phyloP scores from a whole-genome alignment of 2,113 vertebrate species.

The Cervus canadensis region DNA sequence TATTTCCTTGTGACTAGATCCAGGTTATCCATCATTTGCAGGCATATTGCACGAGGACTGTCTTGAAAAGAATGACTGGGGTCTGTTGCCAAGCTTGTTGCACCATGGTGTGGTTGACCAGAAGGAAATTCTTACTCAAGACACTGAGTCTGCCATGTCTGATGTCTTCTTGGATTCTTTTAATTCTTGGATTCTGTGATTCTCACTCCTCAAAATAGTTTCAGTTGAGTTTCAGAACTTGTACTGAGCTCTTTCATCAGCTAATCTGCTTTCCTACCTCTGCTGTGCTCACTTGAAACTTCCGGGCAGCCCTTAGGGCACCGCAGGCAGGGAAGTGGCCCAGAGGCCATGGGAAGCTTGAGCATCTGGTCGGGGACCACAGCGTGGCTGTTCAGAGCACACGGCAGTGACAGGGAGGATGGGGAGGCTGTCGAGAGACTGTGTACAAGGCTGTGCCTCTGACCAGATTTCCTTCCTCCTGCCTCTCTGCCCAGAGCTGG shows the following conservation, averaged over 20 bases:
- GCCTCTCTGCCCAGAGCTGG: neutral
- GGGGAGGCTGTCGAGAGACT: neutral
- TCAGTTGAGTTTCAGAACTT: neutral
- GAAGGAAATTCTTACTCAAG: neutral
- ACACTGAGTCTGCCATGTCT: neutral
- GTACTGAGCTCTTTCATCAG: neutral
- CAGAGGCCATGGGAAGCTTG: neutral
- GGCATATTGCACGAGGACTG: too few species aligned
- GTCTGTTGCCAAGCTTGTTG: neutral
- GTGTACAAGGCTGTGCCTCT: too few species aligned
- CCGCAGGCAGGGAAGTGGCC: neutral
- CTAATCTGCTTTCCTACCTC: neutral
- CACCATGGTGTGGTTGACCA: neutral
- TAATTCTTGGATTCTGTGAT: neutral
- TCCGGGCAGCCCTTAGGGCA: neutral
- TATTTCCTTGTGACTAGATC: neutral
- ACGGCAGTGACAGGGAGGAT: neutral
- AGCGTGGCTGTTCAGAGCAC: neutral
- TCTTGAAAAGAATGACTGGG: neutral
- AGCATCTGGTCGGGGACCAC: too few species aligned
- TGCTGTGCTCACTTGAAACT: neutral
- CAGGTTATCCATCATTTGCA: neutral
- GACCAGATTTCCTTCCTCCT: neutral
- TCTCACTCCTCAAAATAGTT: neutral
- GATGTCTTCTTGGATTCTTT: neutral